phyloP scores from a whole-genome alignment of 2,113 vertebrate species.

The Dicentrarchus labrax region DNA sequence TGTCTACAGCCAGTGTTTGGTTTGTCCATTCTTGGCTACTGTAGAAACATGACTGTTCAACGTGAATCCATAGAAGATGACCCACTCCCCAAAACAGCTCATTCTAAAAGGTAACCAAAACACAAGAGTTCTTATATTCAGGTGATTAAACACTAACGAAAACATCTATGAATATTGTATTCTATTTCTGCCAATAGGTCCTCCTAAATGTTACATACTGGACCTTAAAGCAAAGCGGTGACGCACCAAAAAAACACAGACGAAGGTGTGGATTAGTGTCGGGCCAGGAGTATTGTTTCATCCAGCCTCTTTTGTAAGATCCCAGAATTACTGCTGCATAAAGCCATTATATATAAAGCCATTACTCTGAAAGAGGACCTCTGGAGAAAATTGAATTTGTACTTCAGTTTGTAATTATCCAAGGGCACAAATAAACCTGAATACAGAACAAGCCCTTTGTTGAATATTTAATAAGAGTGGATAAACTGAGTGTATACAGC shows the following conservation, averaged over 20 bases:
- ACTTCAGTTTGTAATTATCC: not conserved
- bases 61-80: too few species aligned
- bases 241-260: not conserved
- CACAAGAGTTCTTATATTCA: too few species aligned
- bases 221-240: not conserved
- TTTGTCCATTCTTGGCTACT: too few species aligned
- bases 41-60: too few species aligned
- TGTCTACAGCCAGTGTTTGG: too few species aligned
- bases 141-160: too few species aligned
- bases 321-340: too few species aligned
- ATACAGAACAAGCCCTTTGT: not conserved
- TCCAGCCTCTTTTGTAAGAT: not conserved
- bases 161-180: too few species aligned
- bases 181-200: too few species aligned
- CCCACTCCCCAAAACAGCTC: too few species aligned
- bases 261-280: not conserved
- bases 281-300: not conserved
- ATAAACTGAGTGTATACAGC: not conserved
- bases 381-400: not conserved
- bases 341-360: not conserved
- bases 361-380: not conserved
- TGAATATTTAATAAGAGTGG: constrained; percentile 2
- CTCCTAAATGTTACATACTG: not conserved
- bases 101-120: too few species aligned
- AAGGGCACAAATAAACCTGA: not conserved